Evolutionary conservation across 2,888 invertebrate species (phyloP), one percentile per base, ranked within the genome.

Genomic region (Flabesymbios commensalis): DNA sequence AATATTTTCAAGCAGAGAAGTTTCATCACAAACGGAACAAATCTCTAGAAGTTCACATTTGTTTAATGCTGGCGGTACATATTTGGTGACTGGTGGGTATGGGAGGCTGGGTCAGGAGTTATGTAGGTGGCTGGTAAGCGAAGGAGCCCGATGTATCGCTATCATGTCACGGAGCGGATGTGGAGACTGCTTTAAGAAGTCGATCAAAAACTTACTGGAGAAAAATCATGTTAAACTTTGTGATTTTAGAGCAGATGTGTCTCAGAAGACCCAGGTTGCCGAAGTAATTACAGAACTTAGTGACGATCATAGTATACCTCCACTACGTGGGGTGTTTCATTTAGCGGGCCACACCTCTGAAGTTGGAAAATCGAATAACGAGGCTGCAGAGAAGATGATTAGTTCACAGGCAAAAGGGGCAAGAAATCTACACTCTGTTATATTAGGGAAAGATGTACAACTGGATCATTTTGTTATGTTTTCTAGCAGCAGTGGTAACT

Each of bases 401-500:
- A 7, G 29, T 7, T 49, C 28, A 5, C 49, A 49, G 29, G 49
- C 19, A 7, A 19, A 10, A 10, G 29, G 24, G 14, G 19, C 29
- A 24, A 19, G 29, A 28, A 10, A 17, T 10, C 28, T 29, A 5
- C 26, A 49, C 24, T 24, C 22, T 10, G 49, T 19, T 7, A 49
- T 29, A 14, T 7, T 7, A 7, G 7, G 5, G 7, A 29, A 22
- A 45, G 24, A 45, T 24, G 22, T 14, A 45, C 10, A 7, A n/a
- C 32, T 53, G 53, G 53, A 53, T 22, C 24, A 36, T 39, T 53
- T 53, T 39, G 53, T 53, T 19, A 4, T 53, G 5, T 53, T 53
- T 39, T 32, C 53, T 7, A 19, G 19, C 19, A 10, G 5, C 10
- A 5, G 7, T 5, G 24, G 53, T 24, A 26, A 7, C 28, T 19